These are phyloP conservation scores for Linnaemya tessellans DNA, from an alignment of 2,888 invertebrate species.

Conservation along the genomic window DNA sequence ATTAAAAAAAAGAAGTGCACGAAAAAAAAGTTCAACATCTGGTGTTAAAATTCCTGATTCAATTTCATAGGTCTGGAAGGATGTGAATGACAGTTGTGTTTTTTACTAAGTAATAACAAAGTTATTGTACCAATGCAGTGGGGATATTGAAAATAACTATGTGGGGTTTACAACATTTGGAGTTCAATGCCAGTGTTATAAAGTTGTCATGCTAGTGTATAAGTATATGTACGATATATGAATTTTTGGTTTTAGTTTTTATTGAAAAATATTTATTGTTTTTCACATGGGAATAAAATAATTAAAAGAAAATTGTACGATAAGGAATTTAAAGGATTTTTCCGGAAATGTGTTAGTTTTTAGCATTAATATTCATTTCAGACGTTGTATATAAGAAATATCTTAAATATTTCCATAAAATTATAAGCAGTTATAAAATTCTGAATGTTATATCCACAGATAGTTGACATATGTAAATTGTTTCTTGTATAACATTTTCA, in stretches of 20 bases:
- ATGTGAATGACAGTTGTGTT: conserved; percentile 62
- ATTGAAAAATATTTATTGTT: not conserved
- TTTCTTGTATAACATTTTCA: too few species aligned
- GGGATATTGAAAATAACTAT: conserved; percentile 57
- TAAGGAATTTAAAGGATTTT: conserved; percentile 56
- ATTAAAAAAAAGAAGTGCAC: conserved; percentile 23
- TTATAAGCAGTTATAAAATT: too few species aligned
- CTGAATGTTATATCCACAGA: too few species aligned
- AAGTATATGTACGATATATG: not conserved
- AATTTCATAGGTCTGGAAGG: conserved; percentile 32
- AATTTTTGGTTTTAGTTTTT: not conserved
- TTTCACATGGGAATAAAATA: conserved; percentile 41
- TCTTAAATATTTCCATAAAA: too few species aligned
- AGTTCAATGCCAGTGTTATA: conserved; percentile 35
- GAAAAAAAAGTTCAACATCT: conserved; percentile 70
- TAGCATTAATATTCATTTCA: too few species aligned
- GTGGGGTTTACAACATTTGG: conserved; percentile 14
- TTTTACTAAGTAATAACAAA: conserved; percentile 40
- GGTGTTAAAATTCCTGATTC: conserved; percentile 66
- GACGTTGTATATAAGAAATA: too few species aligned
- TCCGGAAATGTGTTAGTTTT: conserved; percentile 28
- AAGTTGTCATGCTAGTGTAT: conserved; percentile 62
- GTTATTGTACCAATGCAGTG: conserved; percentile 46
- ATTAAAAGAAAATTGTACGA: not conserved
- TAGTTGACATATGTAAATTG: too few species aligned